Evolutionary conservation across 1,140 invertebrate species (phyloP).

Genomic region (Akabosia matsudoensis): DNA sequence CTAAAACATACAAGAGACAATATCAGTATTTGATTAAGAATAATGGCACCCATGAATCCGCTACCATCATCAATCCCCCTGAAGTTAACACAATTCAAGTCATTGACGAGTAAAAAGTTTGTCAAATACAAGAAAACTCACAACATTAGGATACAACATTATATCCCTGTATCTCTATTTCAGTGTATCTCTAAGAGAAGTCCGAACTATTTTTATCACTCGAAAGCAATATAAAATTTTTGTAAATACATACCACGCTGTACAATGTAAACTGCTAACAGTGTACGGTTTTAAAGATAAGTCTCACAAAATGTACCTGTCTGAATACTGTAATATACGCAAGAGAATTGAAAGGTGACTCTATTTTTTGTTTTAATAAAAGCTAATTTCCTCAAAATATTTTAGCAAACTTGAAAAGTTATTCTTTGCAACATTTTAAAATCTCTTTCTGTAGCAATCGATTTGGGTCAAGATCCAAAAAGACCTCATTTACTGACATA

Average conservation of each 20-base stretch:
- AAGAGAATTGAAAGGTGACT: too few species aligned
- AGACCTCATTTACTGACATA: too few species aligned
- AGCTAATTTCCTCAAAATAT: too few species aligned
- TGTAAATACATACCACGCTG: neutral
- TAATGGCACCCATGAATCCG: neutral
- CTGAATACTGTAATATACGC: too few species aligned
- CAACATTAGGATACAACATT: neutral
- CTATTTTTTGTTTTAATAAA: too few species aligned
- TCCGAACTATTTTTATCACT: neutral
- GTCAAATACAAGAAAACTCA: neutral
- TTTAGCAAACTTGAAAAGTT: too few species aligned
- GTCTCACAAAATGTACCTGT: too few species aligned
- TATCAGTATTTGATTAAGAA: neutral
- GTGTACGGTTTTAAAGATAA: too few species aligned
- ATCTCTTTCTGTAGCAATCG: too few species aligned
- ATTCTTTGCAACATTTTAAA: neutral
- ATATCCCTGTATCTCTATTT: neutral
- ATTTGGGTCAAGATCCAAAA: too few species aligned
- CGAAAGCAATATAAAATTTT: neutral
- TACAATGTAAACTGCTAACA: neutral
- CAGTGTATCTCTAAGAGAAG: neutral
- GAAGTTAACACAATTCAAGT: neutral
- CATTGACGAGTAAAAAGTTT: neutral
- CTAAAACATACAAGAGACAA: neutral
- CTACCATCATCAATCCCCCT: neutral